These are phyloP conservation scores for Suncus etruscus DNA, from an alignment of 2,113 vertebrate genomes.

Conservation along the genomic window DNA sequence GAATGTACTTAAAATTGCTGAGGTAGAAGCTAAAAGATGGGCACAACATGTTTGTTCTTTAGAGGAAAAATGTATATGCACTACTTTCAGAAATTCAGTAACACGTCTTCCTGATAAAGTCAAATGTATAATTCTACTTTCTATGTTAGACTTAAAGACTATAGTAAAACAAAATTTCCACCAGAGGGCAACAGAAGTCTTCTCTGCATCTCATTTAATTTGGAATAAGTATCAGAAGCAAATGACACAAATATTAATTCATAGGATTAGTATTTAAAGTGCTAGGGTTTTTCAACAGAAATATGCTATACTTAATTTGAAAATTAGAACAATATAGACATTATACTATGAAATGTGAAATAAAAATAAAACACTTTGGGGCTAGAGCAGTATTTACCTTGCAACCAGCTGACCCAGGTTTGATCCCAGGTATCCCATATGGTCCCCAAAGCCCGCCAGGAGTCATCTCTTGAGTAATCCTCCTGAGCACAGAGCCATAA, in stretches of 20 bases:
- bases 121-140: background rate
- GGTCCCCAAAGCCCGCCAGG: too few species aligned
- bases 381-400: too few species aligned
- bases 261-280: conserved; percentile 53
- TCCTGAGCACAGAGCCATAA: too few species aligned
- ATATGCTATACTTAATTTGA: conserved; percentile 38
- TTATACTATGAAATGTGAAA: conserved; percentile 31
- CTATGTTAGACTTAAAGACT: background rate
- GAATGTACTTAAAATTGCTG: background rate
- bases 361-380: background rate
- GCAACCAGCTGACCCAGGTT: too few species aligned
- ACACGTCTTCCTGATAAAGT: background rate
- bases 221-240: conserved; percentile 16
- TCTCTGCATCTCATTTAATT: background rate
- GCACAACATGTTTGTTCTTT: background rate
- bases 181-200: conserved; percentile 68
- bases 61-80: background rate
- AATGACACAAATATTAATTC: background rate
- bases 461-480: too few species aligned
- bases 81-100: conserved; percentile 10
- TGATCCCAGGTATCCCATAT: too few species aligned
- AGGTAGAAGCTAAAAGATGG: conserved; percentile 15
- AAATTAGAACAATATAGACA: conserved; percentile 17
- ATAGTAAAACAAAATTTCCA: conserved; percentile 58
- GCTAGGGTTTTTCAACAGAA: conserved; percentile 15